phyloP scores from a whole-genome alignment of 2,113 vertebrate species.

The Eptatretus burgeri region DNA sequence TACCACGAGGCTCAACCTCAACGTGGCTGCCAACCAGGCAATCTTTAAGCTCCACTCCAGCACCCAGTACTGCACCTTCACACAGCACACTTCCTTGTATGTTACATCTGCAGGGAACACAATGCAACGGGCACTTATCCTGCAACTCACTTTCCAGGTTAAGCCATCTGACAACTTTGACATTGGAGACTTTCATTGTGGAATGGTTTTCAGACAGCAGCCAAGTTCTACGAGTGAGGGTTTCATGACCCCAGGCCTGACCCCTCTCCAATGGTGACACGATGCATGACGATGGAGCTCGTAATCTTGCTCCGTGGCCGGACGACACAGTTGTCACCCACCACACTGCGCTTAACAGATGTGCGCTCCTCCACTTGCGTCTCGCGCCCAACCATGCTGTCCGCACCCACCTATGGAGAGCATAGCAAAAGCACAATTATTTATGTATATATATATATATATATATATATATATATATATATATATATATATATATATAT shows the following conservation, averaged over 20 bases:
- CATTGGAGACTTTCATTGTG: too few species aligned
- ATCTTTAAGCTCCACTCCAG: slow-evolving; percentile 61
- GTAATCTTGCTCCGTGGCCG: slow-evolving; percentile 59
- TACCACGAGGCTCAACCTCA: slow-evolving; percentile 20
- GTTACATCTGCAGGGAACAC: slow-evolving; percentile 37
- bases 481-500: too few species aligned
- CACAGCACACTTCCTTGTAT: slow-evolving; percentile 73
- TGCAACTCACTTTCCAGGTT: too few species aligned
- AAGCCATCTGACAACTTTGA: too few species aligned
- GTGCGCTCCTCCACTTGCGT: slow-evolving; percentile 60
- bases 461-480: too few species aligned
- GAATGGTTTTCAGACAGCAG: too few species aligned
- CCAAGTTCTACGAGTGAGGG: too few species aligned
- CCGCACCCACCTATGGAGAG: slow-evolving; percentile 40
- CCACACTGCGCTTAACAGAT: slow-evolving; percentile 51
- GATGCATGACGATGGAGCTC: slow-evolving; percentile 84
- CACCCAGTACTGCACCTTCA: slow-evolving; percentile 46
- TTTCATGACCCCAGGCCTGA: too few species aligned
- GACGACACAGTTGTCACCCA: slow-evolving; percentile 36
- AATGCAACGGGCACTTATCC: too few species aligned
- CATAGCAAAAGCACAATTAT: too few species aligned
- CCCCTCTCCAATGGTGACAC: slow-evolving; percentile 73
- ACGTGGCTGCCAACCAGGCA: slow-evolving; percentile 62
- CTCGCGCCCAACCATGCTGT: slow-evolving; percentile 49
- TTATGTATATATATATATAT: too few species aligned